These are phyloP conservation scores for Saturnia pavonia DNA, from an alignment of 2,888 invertebrate genomes.

Conservation along the genomic window DNA sequence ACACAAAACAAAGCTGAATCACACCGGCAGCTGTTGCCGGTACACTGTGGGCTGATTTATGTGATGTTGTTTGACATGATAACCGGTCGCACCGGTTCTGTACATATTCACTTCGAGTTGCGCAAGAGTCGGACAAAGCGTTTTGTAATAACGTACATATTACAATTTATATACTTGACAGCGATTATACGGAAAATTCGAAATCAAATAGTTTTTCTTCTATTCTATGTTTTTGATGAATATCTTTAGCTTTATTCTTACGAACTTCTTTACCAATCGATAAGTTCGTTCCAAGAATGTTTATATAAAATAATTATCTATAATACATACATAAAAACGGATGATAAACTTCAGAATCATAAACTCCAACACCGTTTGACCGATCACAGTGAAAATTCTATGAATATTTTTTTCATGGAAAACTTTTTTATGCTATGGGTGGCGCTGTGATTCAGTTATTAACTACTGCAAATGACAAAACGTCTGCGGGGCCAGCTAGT, in stretches of 20 bases:
- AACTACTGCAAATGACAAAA: no score
- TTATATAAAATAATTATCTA: no score
- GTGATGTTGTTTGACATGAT: conserved; percentile 14
- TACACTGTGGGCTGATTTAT: conserved; percentile 17
- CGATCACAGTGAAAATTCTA: no score
- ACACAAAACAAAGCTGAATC: conserved; percentile 12
- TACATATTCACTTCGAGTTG: conserved; percentile 1
- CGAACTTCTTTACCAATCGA: neutral
- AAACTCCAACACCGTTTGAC: no score
- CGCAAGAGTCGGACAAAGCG: conserved; percentile 12
- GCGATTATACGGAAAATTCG: neutral
- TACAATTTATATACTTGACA: neutral
- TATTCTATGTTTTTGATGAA: neutral
- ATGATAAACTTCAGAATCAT: no score
- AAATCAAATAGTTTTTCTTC: conserved; percentile 1
- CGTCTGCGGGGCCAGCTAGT: no score
- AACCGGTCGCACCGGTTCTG: conserved; percentile 16
- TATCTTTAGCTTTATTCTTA: neutral
- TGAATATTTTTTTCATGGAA: no score
- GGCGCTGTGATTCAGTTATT: no score
- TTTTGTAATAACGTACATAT: neutral
- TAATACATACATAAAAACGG: no score
- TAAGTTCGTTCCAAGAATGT: no score
- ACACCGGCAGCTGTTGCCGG: conserved; percentile 10
- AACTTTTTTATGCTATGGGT: no score